A percentile compares a stretch with the other conserved stretches of the same genome.
phyloP scores from a whole-genome alignment of 1,140 invertebrate species.

The Drosophila carrolli region DNA sequence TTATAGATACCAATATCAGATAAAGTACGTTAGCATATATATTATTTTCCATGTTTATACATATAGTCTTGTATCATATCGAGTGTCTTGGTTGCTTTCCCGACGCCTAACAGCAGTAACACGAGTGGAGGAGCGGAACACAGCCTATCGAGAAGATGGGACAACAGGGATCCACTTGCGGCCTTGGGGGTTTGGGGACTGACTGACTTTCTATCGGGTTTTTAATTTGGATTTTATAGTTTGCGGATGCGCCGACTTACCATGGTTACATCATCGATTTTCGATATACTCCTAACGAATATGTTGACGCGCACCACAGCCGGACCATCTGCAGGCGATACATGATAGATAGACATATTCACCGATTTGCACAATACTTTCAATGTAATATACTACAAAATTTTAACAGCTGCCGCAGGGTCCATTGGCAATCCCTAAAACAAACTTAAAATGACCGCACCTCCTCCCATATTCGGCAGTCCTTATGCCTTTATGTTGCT shows the following conservation, averaged over 20 bases:
- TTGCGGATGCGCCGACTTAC: slow-evolving; percentile 89
- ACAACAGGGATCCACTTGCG: slow-evolving; percentile 23
- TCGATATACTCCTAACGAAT: slow-evolving; percentile 98
- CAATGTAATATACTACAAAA: slow-evolving; percentile 62
- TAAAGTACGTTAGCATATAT: slow-evolving; percentile 66
- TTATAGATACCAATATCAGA: slow-evolving; percentile 70
- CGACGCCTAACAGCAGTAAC: slow-evolving; percentile 22
- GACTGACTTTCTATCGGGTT: slow-evolving; percentile 24
- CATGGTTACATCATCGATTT: slow-evolving; percentile 99
- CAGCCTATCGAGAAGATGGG: slow-evolving; percentile 4
- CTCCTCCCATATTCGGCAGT: slow-evolving; percentile 22
- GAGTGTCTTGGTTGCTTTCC: slow-evolving; percentile 35
- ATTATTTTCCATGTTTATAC: slow-evolving; percentile 42
- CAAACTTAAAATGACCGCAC: slow-evolving; percentile 45
- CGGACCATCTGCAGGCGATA: slow-evolving; percentile 91
- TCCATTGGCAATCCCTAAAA: slow-evolving; percentile 22
- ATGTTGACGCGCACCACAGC: slow-evolving; percentile 97
- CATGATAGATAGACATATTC: slow-evolving; percentile 84
- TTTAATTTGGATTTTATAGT: slow-evolving; percentile 38
- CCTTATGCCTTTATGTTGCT: slow-evolving; percentile 48
- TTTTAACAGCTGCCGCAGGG: slow-evolving; percentile 57
- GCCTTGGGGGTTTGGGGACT: slow-evolving; percentile 19
- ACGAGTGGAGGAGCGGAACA: slow-evolving; percentile 18
- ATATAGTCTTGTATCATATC: slow-evolving; percentile 35
- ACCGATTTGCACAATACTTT: slow-evolving; percentile 68